Conservation (phyloP, 1,140 invertebrate genomes). For the Aphelinus atriplicis region DNA sequence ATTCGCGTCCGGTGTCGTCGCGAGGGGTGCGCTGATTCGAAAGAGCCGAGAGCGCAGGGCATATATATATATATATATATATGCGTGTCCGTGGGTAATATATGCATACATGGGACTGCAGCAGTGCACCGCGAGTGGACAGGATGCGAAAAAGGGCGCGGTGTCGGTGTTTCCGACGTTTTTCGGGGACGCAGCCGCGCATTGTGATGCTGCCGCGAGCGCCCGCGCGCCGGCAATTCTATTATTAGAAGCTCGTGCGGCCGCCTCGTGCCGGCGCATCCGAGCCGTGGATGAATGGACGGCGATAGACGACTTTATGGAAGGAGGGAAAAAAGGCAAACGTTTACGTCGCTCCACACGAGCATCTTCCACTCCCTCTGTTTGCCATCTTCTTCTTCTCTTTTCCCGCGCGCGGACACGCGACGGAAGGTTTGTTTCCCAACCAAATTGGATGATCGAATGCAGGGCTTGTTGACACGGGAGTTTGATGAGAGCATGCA, state of each 20-base stretch:
- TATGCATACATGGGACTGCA: too few species aligned
- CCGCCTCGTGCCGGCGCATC: constrained; percentile 18
- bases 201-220: neutral
- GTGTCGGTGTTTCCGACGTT: neutral
- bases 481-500: too few species aligned
- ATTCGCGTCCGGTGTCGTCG: too few species aligned
- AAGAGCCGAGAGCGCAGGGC: neutral
- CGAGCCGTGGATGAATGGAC: constrained; percentile 31
- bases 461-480: too few species aligned
- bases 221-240: constrained; percentile 12
- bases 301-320: too few species aligned
- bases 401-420: neutral
- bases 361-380: neutral
- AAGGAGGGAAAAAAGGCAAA: too few species aligned
- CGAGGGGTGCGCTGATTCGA: too few species aligned
- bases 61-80: neutral
- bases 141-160: constrained; percentile 13
- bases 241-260: constrained; percentile 28
- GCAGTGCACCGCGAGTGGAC: too few species aligned
- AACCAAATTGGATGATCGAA: too few species aligned
- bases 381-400: neutral
- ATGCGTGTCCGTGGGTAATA: neutral
- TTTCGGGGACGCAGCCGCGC: neutral
- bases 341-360: neutral
- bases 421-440: neutral